A percentile compares a stretch with the other conserved stretches of the same genome.
These are phyloP conservation scores for Phengaris arion DNA, from an alignment of 2,888 invertebrate genomes.

Conservation along the genomic window DNA sequence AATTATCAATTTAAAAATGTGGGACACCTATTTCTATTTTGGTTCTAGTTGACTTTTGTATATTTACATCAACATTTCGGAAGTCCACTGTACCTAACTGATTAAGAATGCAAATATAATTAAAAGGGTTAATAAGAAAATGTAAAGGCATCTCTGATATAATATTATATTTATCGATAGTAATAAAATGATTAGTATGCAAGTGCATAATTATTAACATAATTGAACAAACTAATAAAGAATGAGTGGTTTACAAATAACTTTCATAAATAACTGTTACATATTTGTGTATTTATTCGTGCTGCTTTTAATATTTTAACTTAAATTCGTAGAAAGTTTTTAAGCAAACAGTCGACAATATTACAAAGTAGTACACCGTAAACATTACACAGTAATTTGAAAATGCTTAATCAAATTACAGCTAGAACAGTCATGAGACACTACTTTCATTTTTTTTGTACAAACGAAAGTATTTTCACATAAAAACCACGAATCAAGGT, in stretches of 20 bases:
- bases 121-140: too few relatives aligned
- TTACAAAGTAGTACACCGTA: background rate
- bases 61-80: too few relatives aligned
- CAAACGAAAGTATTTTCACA: slow-evolving; percentile 26
- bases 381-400: background rate
- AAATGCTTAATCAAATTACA: background rate
- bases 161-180: background rate
- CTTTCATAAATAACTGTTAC: background rate
- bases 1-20: too few relatives aligned
- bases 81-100: too few relatives aligned
- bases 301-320: background rate
- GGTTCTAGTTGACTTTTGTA: too few relatives aligned
- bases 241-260: background rate
- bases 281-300: background rate
- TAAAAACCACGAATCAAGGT: slow-evolving; percentile 20
- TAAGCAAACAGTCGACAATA: background rate
- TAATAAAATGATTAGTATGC: background rate
- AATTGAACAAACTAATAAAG: background rate
- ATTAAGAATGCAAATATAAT: too few relatives aligned
- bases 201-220: background rate
- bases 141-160: background rate
- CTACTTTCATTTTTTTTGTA: slow-evolving; percentile 22
- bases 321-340: background rate
- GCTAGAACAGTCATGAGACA: background rate
- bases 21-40: too few relatives aligned